These are phyloP conservation scores for Trichonephila clavata DNA, from an alignment of 1,140 invertebrate genomes.

Conservation along the genomic window DNA sequence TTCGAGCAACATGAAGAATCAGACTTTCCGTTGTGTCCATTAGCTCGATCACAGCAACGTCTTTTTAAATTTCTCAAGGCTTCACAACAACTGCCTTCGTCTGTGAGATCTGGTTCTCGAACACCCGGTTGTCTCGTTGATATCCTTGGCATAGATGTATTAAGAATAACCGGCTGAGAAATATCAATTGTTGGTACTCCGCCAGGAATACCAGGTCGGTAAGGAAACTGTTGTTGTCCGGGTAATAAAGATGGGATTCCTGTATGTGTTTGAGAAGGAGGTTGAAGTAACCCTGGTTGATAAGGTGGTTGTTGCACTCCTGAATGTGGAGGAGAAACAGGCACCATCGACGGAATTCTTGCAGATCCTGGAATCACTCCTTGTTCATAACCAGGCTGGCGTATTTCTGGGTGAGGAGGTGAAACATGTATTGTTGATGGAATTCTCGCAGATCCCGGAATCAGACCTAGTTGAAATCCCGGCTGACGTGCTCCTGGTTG, in stretches of 20 bases:
- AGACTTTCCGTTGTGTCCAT: neutral
- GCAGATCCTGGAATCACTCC: neutral
- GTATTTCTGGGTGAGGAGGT: neutral
- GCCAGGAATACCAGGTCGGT: neutral
- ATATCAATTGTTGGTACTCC: too few relatives aligned
- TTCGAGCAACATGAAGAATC: constrained; percentile 58
- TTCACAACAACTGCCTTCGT: constrained; percentile 57
- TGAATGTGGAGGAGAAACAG: constrained; percentile 25
- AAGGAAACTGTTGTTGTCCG: neutral
- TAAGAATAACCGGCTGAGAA: neutral
- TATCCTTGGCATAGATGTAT: neutral
- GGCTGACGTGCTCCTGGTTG: neutral
- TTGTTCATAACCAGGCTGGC: neutral
- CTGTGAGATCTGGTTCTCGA: constrained; percentile 52
- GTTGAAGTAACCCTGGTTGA: neutral
- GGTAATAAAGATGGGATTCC: neutral
- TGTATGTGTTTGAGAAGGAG: neutral
- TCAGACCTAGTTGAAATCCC: too few relatives aligned
- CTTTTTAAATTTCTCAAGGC: constrained; percentile 37
- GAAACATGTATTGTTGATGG: neutral
- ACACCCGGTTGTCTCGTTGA: constrained; percentile 27
- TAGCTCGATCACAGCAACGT: constrained; percentile 45
- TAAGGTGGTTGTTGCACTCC: neutral
- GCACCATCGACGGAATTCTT: neutral
- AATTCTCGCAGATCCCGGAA: too few relatives aligned